Evolutionary conservation across 2,888 invertebrate species (phyloP).

Genomic region (Cantharis nigra): DNA sequence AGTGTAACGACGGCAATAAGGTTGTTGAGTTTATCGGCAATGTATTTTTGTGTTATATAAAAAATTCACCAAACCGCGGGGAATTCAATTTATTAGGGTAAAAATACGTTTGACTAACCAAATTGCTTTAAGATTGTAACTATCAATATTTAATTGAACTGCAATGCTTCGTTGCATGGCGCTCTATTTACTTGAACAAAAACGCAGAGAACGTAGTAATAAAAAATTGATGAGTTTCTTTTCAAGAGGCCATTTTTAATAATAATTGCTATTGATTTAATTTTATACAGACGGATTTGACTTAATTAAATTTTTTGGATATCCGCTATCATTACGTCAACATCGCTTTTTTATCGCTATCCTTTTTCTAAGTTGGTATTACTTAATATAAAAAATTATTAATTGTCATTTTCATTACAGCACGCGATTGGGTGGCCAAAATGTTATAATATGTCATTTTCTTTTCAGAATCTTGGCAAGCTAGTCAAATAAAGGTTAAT

Average conservation of each 20-base stretch:
- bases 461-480: constrained; percentile 47
- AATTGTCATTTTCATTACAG: background rate
- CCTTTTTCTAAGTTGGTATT: background rate
- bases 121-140: background rate
- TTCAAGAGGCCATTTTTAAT: background rate
- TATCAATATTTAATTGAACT: background rate
- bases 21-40: background rate
- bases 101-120: background rate
- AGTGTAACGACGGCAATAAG: background rate
- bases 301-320: background rate
- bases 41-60: background rate
- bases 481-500: constrained; percentile 49
- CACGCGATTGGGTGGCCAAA: constrained; percentile 2
- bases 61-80: background rate
- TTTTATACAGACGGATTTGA: background rate
- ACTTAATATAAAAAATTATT: background rate
- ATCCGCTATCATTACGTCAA: background rate
- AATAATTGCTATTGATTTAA: background rate
- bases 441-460: constrained; percentile 22
- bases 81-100: background rate
- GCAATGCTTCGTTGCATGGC: background rate
- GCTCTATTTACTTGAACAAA: background rate
- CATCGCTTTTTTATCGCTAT: background rate
- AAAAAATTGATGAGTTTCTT: background rate
- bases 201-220: background rate